phyloP scores from a whole-genome alignment of 1,140 invertebrate species.

The Cecropterus lyciades region DNA sequence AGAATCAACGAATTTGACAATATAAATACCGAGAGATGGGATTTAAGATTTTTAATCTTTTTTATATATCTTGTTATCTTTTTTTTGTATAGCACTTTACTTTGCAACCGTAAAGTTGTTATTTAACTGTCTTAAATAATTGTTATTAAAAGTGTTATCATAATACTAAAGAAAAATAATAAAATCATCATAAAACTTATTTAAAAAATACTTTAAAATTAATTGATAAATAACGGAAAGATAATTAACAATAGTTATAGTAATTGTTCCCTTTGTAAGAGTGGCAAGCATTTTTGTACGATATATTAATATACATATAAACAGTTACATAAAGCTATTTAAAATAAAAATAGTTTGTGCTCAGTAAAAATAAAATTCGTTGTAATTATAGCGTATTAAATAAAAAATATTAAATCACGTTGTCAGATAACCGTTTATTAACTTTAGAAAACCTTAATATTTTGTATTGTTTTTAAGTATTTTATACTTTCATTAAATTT shows the following conservation, averaged over 20 bases:
- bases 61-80: neutral
- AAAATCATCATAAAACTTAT: neutral
- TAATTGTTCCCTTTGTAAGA: constrained; percentile 28
- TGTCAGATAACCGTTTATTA: no score
- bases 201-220: neutral
- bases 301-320: constrained; percentile 12
- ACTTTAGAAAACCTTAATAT: no score
- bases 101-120: no score
- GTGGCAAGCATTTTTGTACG: constrained; percentile 28
- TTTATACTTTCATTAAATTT: no score
- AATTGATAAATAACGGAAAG: constrained; percentile 13
- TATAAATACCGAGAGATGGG: no score
- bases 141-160: no score
- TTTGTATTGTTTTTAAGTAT: no score
- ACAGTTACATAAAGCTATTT: neutral
- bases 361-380: constrained; percentile 21
- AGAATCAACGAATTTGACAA: neutral
- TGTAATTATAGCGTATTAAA: constrained; percentile 1
- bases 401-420: no score
- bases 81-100: neutral
- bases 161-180: neutral
- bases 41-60: neutral
- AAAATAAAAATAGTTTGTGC: constrained; percentile 13
- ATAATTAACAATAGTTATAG: constrained; percentile 14
- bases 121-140: no score